phyloP scores from a whole-genome alignment of 2,113 vertebrate genomes.

The Uria aalge region DNA sequence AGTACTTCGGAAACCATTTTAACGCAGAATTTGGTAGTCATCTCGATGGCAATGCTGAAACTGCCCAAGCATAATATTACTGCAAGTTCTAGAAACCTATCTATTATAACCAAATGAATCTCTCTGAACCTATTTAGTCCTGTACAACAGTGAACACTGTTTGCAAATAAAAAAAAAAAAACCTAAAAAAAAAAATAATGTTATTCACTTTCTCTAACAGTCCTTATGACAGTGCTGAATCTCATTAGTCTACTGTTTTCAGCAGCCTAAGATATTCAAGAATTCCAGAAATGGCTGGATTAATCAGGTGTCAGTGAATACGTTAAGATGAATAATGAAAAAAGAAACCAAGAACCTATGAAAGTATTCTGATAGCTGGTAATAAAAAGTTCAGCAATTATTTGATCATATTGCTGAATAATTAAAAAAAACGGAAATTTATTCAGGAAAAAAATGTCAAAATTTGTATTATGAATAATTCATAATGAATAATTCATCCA shows the following conservation, averaged over 20 bases:
- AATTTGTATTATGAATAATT: conserved; percentile 62
- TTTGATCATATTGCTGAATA: conserved; percentile 27
- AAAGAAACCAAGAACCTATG: neutral
- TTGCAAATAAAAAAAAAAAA: neutral
- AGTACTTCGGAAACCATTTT: neutral
- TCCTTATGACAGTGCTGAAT: neutral
- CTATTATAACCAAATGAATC: neutral
- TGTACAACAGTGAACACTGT: neutral
- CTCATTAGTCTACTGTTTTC: conserved; percentile 6
- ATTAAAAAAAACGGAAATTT: conserved; percentile 16
- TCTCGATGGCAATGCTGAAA: neutral
- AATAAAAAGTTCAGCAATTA: conserved; percentile 29
- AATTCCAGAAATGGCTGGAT: neutral
- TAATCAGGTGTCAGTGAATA: neutral
- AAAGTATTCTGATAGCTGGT: neutral
- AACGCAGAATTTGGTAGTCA: neutral
- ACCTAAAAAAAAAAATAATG: neutral
- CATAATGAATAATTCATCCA: conserved; percentile 60
- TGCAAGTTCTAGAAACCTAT: neutral
- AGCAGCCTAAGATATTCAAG: neutral
- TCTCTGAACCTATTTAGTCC: neutral
- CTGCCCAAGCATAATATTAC: neutral
- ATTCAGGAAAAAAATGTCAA: conserved; percentile 43
- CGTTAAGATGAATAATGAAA: neutral
- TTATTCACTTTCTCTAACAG: neutral